phyloP scores from a whole-genome alignment of 1,140 invertebrate species.

The Acromyrmex heyeri region DNA sequence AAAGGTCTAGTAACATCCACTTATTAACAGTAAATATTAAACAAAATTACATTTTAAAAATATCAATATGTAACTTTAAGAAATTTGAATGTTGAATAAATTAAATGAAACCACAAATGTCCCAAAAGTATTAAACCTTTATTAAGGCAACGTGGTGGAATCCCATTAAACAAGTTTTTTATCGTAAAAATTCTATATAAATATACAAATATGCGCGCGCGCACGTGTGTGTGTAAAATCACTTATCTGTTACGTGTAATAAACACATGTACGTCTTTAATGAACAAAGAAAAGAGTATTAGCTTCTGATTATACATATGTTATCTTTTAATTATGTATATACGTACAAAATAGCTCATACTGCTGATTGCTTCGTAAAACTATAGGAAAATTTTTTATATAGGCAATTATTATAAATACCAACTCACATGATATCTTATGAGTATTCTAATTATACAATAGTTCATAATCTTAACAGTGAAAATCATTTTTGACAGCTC shows the following conservation, averaged over 20 bases:
- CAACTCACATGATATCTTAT: constrained; percentile 48
- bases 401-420: constrained; percentile 23
- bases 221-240: background rate
- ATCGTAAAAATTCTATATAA: too few species aligned
- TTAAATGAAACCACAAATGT: too few species aligned
- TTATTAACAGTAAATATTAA: too few species aligned
- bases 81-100: too few species aligned
- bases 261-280: constrained; percentile 24
- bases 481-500: constrained; percentile 4
- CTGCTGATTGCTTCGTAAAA: constrained; percentile 65
- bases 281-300: constrained; percentile 39
- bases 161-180: too few species aligned
- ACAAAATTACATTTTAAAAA: too few species aligned
- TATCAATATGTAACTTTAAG: too few species aligned
- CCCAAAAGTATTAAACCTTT: too few species aligned
- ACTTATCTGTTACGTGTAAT: background rate
- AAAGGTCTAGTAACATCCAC: too few species aligned
- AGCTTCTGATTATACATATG: constrained; percentile 34
- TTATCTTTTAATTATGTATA: constrained; percentile 50
- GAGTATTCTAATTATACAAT: constrained; percentile 38
- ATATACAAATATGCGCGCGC: background rate
- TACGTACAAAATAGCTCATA: constrained; percentile 70
- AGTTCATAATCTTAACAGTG: background rate
- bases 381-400: constrained; percentile 6
- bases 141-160: too few species aligned